phyloP scores from a whole-genome alignment of 2,888 invertebrate species.

The Diachrysia chrysitis region DNA sequence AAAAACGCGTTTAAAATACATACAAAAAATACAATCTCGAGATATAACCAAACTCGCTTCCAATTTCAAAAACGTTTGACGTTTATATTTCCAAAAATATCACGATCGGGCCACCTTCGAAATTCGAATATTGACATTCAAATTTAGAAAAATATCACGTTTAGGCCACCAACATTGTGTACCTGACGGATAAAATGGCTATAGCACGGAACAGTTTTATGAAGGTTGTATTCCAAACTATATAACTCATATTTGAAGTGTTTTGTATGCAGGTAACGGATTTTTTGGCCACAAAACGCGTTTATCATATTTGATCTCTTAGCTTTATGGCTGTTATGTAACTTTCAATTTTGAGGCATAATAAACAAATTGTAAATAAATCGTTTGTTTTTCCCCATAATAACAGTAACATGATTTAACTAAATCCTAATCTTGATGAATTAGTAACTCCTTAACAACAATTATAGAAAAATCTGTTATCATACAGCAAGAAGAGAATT shows the following conservation, averaged over 20 bases:
- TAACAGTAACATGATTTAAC: no score
- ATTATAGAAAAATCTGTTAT: not conserved
- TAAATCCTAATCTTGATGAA: no score
- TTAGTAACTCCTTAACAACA: no score
- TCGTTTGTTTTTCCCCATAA: no score
- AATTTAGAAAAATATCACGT: constrained; percentile 12
- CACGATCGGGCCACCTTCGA: constrained; percentile 39
- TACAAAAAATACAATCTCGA: constrained; percentile 14
- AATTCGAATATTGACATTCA: constrained; percentile 16
- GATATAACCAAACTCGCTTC: constrained; percentile 24
- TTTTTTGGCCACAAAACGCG: not conserved
- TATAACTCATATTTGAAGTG: not conserved
- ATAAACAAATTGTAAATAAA: no score
- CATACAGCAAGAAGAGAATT: not conserved
- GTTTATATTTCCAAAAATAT: constrained; percentile 48
- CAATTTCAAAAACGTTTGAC: constrained; percentile 11
- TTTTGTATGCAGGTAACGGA: not conserved
- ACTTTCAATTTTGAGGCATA: no score
- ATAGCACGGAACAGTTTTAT: constrained; percentile 1
- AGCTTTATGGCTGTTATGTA: no score
- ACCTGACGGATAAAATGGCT: constrained; percentile 22
- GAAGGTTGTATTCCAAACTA: not conserved
- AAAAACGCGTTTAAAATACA: not conserved
- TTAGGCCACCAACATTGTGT: not conserved
- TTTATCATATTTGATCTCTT: no score